Evolutionary conservation across 2,888 invertebrate genomes (phyloP).

Genomic region (Drepanosiphum platanoidis): DNA sequence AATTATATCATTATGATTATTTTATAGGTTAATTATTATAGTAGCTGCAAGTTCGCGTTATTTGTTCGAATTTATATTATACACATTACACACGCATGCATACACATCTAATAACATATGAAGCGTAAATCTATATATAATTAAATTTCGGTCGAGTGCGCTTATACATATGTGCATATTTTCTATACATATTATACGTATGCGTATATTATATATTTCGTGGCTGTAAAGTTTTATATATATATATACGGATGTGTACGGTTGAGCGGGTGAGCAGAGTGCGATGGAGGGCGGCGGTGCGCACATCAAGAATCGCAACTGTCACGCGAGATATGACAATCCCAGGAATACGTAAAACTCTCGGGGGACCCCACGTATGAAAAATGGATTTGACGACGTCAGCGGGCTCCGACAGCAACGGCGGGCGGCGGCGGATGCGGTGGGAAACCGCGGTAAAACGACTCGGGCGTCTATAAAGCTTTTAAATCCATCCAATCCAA

Average conservation of each 20-base stretch:
- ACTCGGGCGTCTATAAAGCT: conserved; percentile 62
- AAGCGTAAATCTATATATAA: neutral
- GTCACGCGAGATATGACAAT: conserved; percentile 61
- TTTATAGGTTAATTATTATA: too few species aligned
- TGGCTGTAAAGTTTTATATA: neutral
- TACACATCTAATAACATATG: too few species aligned
- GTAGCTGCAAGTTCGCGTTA: too few species aligned
- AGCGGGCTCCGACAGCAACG: conserved; percentile 4
- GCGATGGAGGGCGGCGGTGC: neutral
- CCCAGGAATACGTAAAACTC: conserved; percentile 59
- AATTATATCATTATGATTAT: too few species aligned
- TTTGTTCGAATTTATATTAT: too few species aligned
- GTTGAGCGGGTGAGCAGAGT: neutral
- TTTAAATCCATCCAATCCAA: conserved; percentile 62
- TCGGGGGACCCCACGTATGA: conserved; percentile 56
- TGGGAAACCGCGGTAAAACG: conserved; percentile 61
- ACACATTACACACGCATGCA: too few species aligned
- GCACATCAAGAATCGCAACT: conserved; percentile 58
- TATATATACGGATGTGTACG: neutral
- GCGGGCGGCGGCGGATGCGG: conserved; percentile 20
- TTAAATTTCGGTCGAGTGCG: neutral
- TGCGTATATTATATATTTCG: neutral
- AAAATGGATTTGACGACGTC: conserved; percentile 60
- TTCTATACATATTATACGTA: neutral
- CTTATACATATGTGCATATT: neutral